phyloP scores from a whole-genome alignment of 37 sponge, comb jelly and placozoan species.

The Halichondria panicea region DNA sequence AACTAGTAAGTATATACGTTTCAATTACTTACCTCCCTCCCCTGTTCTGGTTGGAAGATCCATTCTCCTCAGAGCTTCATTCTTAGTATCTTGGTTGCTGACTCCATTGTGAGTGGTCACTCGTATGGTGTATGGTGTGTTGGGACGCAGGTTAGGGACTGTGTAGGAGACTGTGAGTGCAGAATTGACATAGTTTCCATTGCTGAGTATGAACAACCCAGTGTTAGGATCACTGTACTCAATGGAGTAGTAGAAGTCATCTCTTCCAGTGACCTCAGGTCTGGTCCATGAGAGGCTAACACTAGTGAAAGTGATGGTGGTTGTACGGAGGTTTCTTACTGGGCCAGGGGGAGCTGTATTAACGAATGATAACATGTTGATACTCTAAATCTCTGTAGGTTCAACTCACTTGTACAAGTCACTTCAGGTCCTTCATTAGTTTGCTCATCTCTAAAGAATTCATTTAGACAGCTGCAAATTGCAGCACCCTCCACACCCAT shows the following conservation, averaged over 20 bases:
- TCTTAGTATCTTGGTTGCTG: neutral
- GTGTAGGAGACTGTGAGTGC: neutral
- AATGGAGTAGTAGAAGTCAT: neutral
- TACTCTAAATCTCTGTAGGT: too few relatives aligned
- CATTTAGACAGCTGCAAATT: too few relatives aligned
- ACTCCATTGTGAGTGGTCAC: neutral
- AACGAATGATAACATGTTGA: neutral
- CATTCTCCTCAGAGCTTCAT: neutral
- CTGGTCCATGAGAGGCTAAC: too few relatives aligned
- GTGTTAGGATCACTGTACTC: neutral
- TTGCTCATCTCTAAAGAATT: too few relatives aligned
- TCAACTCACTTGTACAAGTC: too few relatives aligned
- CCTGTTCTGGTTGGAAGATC: neutral
- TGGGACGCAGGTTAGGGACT: neutral
- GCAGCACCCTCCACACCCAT: too few relatives aligned
- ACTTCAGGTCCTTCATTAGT: too few relatives aligned
- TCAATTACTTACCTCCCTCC: neutral
- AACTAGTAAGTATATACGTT: too few relatives aligned
- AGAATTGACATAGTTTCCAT: neutral
- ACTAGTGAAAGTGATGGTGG: too few relatives aligned
- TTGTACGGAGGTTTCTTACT: too few relatives aligned
- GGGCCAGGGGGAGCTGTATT: too few relatives aligned
- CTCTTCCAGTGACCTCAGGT: neutral
- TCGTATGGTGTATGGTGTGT: neutral
- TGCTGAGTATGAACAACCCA: neutral